Conservation (phyloP, 2,113 vertebrate species). For the Ifrita kowaldi region DNA sequence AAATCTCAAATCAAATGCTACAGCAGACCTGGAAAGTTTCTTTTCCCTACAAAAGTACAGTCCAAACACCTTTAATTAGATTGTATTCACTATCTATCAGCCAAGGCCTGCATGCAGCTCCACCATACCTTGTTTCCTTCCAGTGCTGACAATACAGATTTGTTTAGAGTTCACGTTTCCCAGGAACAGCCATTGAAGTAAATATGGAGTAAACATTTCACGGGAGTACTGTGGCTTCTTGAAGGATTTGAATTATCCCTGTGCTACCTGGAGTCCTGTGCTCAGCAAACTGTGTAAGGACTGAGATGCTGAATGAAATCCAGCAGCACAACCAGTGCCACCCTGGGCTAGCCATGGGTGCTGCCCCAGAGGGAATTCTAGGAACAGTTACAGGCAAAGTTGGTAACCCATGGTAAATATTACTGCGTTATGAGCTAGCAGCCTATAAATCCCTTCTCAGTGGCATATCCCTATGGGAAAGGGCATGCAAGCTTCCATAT, state of each 20-base stretch:
- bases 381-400: not conserved
- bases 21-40: not conserved
- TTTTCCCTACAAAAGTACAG: not conserved
- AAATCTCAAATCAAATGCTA: not conserved
- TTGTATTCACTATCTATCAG: not conserved
- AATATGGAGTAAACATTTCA: not conserved
- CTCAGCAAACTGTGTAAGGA: not conserved
- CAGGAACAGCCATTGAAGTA: not conserved
- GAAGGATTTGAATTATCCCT: not conserved
- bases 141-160: not conserved
- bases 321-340: not conserved
- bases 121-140: conserved; percentile 3
- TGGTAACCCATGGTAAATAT: not conserved
- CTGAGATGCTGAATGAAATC: not conserved
- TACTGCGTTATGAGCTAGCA: not conserved
- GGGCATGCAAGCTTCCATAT: conserved; percentile 27
- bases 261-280: not conserved
- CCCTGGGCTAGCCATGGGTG: not conserved
- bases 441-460: conserved; percentile 27
- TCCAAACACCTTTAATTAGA: not conserved
- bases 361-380: conserved; percentile 17
- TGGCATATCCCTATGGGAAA: conserved; percentile 2
- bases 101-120: not conserved
- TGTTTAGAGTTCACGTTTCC: not conserved
- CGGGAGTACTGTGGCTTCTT: not conserved